Conservation (phyloP, 2,113 vertebrate genomes). For the Pygoscelis adeliae region DNA sequence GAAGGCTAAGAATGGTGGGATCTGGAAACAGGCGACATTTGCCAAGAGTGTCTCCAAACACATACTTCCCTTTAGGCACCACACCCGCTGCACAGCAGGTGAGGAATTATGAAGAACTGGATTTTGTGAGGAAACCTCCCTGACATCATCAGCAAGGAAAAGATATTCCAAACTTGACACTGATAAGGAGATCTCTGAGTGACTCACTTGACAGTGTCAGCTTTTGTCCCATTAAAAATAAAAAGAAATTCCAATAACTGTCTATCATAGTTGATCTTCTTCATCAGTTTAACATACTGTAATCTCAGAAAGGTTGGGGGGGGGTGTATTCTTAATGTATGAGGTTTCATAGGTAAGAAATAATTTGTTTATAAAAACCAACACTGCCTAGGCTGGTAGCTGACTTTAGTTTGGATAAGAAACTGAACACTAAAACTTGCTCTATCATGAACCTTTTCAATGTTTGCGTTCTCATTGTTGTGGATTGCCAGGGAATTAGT, state of each 20-base stretch:
- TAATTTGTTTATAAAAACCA: neutral
- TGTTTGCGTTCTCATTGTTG: neutral
- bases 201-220: neutral
- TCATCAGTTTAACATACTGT: neutral
- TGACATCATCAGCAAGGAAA: neutral
- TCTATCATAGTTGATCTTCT: neutral
- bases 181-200: neutral
- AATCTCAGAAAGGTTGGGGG: neutral
- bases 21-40: neutral
- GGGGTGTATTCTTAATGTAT: neutral
- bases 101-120: neutral
- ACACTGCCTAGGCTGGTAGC: neutral
- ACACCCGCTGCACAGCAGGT: neutral
- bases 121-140: neutral
- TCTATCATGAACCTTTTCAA: fast-evolving
- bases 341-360: neutral
- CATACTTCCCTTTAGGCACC: fast-evolving
- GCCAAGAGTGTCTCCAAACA: neutral
- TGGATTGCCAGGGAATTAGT: neutral
- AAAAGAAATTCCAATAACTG: neutral
- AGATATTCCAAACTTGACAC: neutral
- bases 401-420: neutral
- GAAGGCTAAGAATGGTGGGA: neutral
- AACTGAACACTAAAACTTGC: neutral
- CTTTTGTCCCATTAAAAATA: neutral